These are phyloP conservation scores for Cryptosula pallasiana DNA, from an alignment of 2,888 invertebrate genomes.

Conservation along the genomic window DNA sequence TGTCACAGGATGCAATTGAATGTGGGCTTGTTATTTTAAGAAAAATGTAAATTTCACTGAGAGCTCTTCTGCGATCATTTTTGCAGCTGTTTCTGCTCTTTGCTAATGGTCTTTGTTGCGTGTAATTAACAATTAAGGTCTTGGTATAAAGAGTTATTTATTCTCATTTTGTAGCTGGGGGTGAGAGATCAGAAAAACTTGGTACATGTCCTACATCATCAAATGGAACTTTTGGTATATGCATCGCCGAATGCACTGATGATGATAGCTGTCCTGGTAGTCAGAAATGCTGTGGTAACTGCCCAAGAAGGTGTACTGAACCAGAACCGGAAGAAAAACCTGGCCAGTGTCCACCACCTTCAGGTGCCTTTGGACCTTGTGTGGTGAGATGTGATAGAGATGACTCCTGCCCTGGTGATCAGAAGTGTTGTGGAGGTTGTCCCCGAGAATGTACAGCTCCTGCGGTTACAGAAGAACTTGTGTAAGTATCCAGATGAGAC, in stretches of 20 bases:
- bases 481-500: too few species aligned
- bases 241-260: neutral
- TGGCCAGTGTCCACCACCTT: neutral
- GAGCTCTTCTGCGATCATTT: too few species aligned
- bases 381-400: neutral
- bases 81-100: too few species aligned
- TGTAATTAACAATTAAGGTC: too few species aligned
- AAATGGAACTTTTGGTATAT: neutral
- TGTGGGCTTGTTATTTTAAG: too few species aligned
- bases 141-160: too few species aligned
- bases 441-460: neutral
- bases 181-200: too few species aligned
- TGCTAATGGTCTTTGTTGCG: too few species aligned
- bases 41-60: too few species aligned
- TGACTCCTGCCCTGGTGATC: neutral
- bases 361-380: neutral
- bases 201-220: too few species aligned
- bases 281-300: slow-evolving; percentile 17
- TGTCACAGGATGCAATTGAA: too few species aligned
- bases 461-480: neutral
- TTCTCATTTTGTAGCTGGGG: too few species aligned
- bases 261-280: neutral
- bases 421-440: slow-evolving; percentile 2
- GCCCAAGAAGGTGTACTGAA: neutral
- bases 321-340: neutral